Evolutionary conservation across 2,797 vertebrate genomes (phyloP).

Genomic region (Parauchenoglanis punctatus): DNA sequence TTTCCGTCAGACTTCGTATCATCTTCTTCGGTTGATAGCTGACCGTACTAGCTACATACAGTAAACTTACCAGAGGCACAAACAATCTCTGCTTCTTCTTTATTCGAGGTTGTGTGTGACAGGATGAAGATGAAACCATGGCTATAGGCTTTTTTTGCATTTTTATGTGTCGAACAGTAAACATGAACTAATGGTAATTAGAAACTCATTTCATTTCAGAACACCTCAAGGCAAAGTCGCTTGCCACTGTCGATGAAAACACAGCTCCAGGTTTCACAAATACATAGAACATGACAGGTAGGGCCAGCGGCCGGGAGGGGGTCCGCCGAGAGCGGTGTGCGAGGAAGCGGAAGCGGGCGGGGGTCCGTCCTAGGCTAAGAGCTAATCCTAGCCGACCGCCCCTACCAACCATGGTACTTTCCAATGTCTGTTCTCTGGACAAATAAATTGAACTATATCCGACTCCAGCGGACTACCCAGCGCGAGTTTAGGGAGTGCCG

Average conservation of each 20-base stretch:
- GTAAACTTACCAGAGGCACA: neutral
- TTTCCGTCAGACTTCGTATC: neutral
- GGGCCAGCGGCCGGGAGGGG: too few relatives aligned
- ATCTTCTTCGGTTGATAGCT: neutral
- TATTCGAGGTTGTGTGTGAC: neutral
- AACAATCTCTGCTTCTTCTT: neutral
- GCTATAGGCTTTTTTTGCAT: neutral
- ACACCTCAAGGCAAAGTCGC: neutral
- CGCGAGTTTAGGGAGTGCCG: too few relatives aligned
- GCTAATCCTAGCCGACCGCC: too few relatives aligned
- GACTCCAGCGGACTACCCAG: too few relatives aligned
- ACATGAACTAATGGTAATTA: neutral
- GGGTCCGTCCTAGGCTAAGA: too few relatives aligned
- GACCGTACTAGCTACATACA: neutral
- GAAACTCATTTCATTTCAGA: neutral
- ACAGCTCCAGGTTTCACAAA: neutral
- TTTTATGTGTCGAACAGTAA: neutral
- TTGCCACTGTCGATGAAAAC: neutral
- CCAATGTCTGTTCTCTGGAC: too few relatives aligned
- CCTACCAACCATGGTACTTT: too few relatives aligned
- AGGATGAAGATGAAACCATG: neutral
- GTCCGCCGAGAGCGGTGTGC: too few relatives aligned
- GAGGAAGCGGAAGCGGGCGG: too few relatives aligned
- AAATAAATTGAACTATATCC: too few relatives aligned
- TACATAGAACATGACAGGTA: neutral